Evolutionary conservation across 2,113 vertebrate genomes (phyloP), one percentile per base, ranked within the genome.

Genomic region (Toxostoma redivivum): DNA sequence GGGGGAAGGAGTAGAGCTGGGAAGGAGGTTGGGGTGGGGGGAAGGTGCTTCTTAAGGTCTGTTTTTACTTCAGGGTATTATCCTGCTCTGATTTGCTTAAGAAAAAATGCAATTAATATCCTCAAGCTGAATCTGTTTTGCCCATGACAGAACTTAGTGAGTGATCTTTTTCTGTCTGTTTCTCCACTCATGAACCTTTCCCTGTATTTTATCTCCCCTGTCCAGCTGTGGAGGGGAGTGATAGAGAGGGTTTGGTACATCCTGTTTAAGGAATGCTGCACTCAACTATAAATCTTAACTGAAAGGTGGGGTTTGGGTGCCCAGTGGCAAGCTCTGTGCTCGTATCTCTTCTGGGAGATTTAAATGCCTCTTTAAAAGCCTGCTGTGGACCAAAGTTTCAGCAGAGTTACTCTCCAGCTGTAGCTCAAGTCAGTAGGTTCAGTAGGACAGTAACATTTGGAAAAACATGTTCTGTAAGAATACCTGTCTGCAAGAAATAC

Each of bases 311-410:
- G 11, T 70, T 74, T 35, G 61, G 7, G 7, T 33, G 7, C 9
- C 30, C 51, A 51, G 21, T 37, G 78, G 14, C 27, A 67, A 85
- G 22, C 3, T 10, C 12, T 37, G 7, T 40, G 17, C 3, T 58
- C 0, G 0, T 20, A 47, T 6, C 14, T 82, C 21, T 66, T 74
- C 37, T 25, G n/a, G 4, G 3, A 83, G 20, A 45, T 61, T 69
- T 61, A 73, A 40, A 38, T 35, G 10, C 30, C 27, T 38, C 23
- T 18, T 71, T 58, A 64, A 54, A 88, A 51, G 8, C 5, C 37
- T 48, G 4, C 20, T 45, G 27, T 44, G n/a, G 8, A 47, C 11
- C 19, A 38, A 56, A 70, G 10, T 71, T 79, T 37, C 20, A 58
- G 45, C 31, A 86, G 25, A 8, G 18, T 4, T 48, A 5, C 7